Evolutionary conservation across 2,888 invertebrate genomes (phyloP), one percentile per base, ranked within the genome.

Genomic region (Brachynemurus nebulosus): DNA sequence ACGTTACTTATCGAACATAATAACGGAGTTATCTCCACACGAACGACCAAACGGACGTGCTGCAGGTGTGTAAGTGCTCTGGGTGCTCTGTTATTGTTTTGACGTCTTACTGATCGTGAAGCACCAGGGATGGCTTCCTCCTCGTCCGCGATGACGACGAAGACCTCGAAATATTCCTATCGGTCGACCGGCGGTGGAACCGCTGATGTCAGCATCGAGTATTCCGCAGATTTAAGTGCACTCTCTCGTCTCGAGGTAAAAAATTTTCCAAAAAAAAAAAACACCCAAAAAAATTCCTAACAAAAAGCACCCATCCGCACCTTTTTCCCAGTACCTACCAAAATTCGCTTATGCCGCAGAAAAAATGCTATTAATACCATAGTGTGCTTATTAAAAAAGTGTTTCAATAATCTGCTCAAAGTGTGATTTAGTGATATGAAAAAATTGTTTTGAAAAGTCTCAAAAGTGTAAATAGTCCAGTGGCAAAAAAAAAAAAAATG

Each of bases 201-300:
- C 54, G 83, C 86, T 69, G 89, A 90, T 74, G 86, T 91, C 66
- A 89, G 83, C 79, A 89, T 92, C 74, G 91, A 91, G 75, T 92
- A 91, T 73, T 82, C 82, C 71, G 78, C 86, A 72, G 91, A 92
- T 74, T 75, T 91, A 71, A 88, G 86, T 72, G 86, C 89, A 69
- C 81, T 92, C 69, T 83, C 89, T 72, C 85, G 91, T 70, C 82
- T 92, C 71, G 91, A 92, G 89, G 91, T 92, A 85, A 75, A 30
- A 30, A 30, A 30, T 12, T 11, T 30, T 8, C 2, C 14, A n/a
- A n/a, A n/a, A n/a, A n/a, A n/a, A n/a, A n/a, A n/a, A n/a, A n/a
- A n/a, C n/a, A n/a, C n/a, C n/a, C n/a, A n/a, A n/a, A n/a, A n/a
- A n/a, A n/a, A n/a, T n/a, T n/a, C n/a, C n/a, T n/a, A n/a, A n/a